Evolutionary conservation across 2,888 invertebrate genomes (phyloP).

Genomic region (Brachycybe producta): DNA sequence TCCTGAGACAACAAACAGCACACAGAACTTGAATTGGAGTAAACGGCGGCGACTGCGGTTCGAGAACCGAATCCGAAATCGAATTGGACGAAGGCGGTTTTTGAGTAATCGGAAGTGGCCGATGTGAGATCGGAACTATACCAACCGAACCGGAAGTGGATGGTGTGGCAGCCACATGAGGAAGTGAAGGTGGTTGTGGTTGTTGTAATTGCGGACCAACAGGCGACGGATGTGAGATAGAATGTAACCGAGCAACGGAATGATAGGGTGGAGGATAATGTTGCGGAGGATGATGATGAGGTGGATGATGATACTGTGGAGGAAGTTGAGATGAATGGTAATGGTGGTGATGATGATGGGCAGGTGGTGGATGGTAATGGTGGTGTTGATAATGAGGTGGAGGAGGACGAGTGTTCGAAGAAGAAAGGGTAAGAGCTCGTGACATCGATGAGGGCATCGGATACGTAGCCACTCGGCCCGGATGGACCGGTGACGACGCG

Average conservation of each 20-base stretch:
- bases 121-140: neutral
- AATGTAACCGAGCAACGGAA: neutral
- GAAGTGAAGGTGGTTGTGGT: too few relatives aligned
- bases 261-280: neutral
- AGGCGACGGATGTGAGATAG: neutral
- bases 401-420: neutral
- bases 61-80: slow-evolving; percentile 1
- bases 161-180: too few relatives aligned
- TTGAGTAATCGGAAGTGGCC: neutral
- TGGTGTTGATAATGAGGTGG: neutral
- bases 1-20: slow-evolving; percentile 12
- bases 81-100: neutral
- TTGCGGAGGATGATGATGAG: too few relatives aligned
- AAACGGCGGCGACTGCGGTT: slow-evolving; percentile 1
- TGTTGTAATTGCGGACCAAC: slow-evolving; percentile 1
- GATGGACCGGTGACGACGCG: slow-evolving; percentile 3
- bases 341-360: slow-evolving; percentile 1
- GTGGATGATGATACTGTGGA: neutral
- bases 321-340: neutral
- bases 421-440: neutral
- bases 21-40: slow-evolving; percentile 14
- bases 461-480: slow-evolving; percentile 2
- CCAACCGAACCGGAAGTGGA: too few relatives aligned
- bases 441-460: slow-evolving; percentile 8
- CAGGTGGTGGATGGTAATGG: too few relatives aligned